phyloP scores from a whole-genome alignment of 2,888 invertebrate species.

The Oxyteleia sp. region DNA sequence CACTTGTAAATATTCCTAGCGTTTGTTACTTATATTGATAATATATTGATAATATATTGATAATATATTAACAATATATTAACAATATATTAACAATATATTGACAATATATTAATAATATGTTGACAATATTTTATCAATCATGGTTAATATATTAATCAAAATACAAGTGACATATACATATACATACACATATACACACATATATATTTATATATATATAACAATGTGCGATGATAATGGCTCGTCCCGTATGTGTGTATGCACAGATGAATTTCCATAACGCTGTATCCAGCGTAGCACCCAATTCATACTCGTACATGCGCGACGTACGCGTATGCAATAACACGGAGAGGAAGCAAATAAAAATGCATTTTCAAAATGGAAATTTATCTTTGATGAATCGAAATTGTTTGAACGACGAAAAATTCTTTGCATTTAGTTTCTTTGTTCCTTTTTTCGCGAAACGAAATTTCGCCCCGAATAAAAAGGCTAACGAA shows the following conservation, averaged over 20 bases:
- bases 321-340: slow-evolving; percentile 61
- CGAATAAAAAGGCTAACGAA: slow-evolving; percentile 31
- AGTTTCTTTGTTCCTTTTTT: slow-evolving; percentile 38
- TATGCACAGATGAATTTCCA: slow-evolving; percentile 70
- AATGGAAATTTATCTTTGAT: slow-evolving; percentile 64
- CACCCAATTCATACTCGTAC: slow-evolving; percentile 56
- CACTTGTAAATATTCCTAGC: too few relatives aligned
- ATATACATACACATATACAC: too few relatives aligned
- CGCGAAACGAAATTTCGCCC: slow-evolving; percentile 10
- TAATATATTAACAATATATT: too few relatives aligned
- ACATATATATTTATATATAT: too few relatives aligned
- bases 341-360: slow-evolving; percentile 65
- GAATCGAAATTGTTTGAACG: slow-evolving; percentile 62
- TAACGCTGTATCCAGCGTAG: slow-evolving; percentile 59
- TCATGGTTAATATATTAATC: too few relatives aligned
- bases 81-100: too few relatives aligned
- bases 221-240: too few relatives aligned
- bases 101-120: too few relatives aligned
- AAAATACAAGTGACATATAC: too few relatives aligned
- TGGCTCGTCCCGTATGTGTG: slow-evolving; percentile 63
- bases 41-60: too few relatives aligned
- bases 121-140: too few relatives aligned
- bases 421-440: slow-evolving; percentile 41
- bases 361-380: slow-evolving; percentile 64
- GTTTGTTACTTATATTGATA: too few relatives aligned